Conservation (phyloP, 2,113 vertebrate species). For the Mungos mungo region DNA sequence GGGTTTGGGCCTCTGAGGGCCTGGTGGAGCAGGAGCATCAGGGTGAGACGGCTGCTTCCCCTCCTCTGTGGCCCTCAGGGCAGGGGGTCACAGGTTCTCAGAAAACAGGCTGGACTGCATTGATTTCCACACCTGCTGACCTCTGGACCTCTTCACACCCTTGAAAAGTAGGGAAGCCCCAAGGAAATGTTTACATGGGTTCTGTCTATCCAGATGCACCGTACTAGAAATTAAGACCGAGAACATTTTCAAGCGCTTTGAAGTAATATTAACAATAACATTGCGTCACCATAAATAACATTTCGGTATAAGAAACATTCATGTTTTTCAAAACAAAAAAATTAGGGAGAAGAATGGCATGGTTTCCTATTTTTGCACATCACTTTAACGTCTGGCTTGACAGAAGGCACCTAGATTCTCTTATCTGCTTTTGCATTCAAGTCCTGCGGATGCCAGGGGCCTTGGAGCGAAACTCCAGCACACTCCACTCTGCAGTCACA, state of each 20-base stretch:
- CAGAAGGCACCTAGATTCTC: neutral
- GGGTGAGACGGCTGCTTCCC: neutral
- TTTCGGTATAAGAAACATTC: neutral
- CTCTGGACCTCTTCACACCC: neutral
- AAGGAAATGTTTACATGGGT: neutral
- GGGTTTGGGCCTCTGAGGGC: neutral
- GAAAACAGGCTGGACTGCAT: neutral
- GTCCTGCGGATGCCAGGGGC: neutral
- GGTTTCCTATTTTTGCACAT: neutral
- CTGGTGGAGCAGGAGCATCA: neutral
- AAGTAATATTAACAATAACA: slow-evolving; percentile 7
- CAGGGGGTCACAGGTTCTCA: neutral
- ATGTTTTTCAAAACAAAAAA: neutral
- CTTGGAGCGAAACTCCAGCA: neutral
- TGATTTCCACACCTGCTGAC: neutral
- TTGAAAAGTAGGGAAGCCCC: neutral
- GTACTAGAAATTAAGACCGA: neutral
- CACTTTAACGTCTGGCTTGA: neutral
- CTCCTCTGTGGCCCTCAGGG: neutral
- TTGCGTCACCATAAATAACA: neutral
- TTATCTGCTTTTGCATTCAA: neutral
- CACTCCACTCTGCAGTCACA: neutral
- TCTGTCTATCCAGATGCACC: neutral
- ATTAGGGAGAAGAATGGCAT: neutral
- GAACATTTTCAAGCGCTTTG: neutral